Evolutionary conservation across 2,888 invertebrate genomes (phyloP), one percentile per base, ranked within the genome.

Genomic region (Cephus nigrinus): DNA sequence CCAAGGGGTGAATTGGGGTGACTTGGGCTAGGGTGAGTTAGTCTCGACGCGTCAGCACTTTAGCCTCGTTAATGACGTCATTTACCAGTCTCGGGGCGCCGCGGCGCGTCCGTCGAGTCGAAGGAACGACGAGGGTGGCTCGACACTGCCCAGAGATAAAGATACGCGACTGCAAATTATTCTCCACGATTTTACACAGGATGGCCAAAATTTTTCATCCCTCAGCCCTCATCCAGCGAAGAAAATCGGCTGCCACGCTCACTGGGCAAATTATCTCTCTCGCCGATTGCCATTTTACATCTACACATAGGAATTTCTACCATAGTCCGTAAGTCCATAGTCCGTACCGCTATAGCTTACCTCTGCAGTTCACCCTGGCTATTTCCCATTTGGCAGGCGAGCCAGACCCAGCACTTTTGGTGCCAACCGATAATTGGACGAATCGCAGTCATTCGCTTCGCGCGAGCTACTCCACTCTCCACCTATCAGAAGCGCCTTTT

Each of bases 351-450:
- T 85, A 84, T 85, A 85, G 85, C 86, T 86, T 86, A 81, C 84
- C 84, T 86, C 84, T 83, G 76, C 78, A 81, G 76, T 81, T 55
- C 80, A 75, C 74, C 78, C 84, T 84, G 88, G 89, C 87, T 88
- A 89, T 89, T 89, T 89, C 88, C 89, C 89, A 89, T 89, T 89
- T 89, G 88, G 88, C 89, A 88, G 88, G 81, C 86, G 87, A 88
- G 87, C 88, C 88, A 89, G 88, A 89, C 87, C 88, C 89, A 89
- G 88, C 88, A 88, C 88, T 89, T 89, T 89, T 88, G 88, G 89
- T 88, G 89, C 88, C 88, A 89, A 88, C 89, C 88, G 88, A 88
- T 88, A 89, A 88, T 88, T 88, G 88, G 89, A 88, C 89, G 89
- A 88, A 88, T 88, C 88, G 88, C 86, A 89, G 88, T 88, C 88